Evolutionary conservation across 2,113 vertebrate genomes (phyloP), one percentile per base, ranked within the genome.

Genomic region (Syrmaticus mikado): DNA sequence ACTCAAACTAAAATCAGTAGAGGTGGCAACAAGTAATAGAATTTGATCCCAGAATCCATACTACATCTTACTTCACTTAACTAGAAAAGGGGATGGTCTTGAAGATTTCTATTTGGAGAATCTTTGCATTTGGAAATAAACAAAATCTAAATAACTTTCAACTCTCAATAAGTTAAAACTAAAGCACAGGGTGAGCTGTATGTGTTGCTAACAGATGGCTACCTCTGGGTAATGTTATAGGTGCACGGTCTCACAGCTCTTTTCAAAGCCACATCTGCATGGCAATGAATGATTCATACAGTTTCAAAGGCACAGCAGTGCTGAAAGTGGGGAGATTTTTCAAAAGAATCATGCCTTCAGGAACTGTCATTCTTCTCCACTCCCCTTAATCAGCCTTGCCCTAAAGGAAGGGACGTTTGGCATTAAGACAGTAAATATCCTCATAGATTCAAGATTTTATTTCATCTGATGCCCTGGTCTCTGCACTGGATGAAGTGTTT

Each of bases 291-390:
- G 40, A 92, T 66, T 92, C 86, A 86, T 67, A 60, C 40, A 58
- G 85, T 85, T 90, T 86, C 76, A 94, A 94, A 87, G 53, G 70
- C 91, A 92, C 87, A 88, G 73, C 70, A 91, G 53, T 43, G 57
- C 86, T 88, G 77, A 79, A 92, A 85, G 68, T 2, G 0, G 8
- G n/a, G 45, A 52, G n/a, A 78, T 65, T 77, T 93, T 87, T 87
- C 82, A 92, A 91, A 87, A 87, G 50, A 52, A 87, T 60, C 57
- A 34, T 67, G 46, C 76, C 84, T 82, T 57, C 53, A 89, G 86
- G 55, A 93, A 84, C 76, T 67, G 85, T 70, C 87, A 85, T 85
- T 95, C 82, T 93, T 88, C 85, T 90, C 67, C 43, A 70, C 55
- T 71, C 72, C 34, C 72, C 76, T 88, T 79, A 92, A 92, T 60